These are phyloP conservation scores for Zenarchopterus dispar DNA, from an alignment of 2,797 vertebrate genomes.

Conservation along the genomic window DNA sequence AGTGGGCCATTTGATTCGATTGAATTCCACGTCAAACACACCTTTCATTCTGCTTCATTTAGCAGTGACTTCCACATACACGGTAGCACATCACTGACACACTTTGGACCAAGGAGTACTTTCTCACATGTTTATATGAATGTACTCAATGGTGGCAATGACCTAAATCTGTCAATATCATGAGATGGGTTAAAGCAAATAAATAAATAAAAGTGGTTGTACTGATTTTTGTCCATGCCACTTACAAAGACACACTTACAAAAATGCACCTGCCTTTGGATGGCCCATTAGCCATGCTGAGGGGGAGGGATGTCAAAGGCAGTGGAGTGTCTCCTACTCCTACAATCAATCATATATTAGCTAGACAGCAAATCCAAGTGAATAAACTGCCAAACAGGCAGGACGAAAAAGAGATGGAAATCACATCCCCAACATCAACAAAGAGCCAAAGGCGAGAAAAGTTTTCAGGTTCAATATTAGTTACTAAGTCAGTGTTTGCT, in stretches of 20 bases:
- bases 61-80: constrained; percentile 36
- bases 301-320: constrained; percentile 62
- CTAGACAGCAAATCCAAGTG: constrained; percentile 66
- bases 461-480: too few species aligned
- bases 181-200: constrained; percentile 16
- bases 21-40: constrained; percentile 54
- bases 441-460: too few species aligned
- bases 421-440: constrained; percentile 22
- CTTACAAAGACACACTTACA: constrained; percentile 8
- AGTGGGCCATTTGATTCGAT: constrained; percentile 69
- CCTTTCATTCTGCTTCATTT: constrained; percentile 66
- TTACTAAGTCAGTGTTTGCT: too few species aligned
- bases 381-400: constrained; percentile 58
- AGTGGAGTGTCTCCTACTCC: constrained; percentile 73
- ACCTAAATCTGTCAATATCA: constrained; percentile 56
- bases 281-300: constrained; percentile 72
- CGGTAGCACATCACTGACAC: constrained; percentile 22
- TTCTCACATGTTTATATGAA: constrained; percentile 34
- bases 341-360: constrained; percentile 79
- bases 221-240: constrained; percentile 29
- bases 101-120: constrained; percentile 23
- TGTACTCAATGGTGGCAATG: constrained; percentile 20
- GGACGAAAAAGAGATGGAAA: constrained; percentile 37
- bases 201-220: constrained; percentile 35
- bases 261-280: constrained; percentile 54